Percentiles rank a stretch among this genome's conserved stretches.
Evolutionary conservation across 2,113 vertebrate species (phyloP).

Genomic region (Cynoglossus semilaevis): DNA sequence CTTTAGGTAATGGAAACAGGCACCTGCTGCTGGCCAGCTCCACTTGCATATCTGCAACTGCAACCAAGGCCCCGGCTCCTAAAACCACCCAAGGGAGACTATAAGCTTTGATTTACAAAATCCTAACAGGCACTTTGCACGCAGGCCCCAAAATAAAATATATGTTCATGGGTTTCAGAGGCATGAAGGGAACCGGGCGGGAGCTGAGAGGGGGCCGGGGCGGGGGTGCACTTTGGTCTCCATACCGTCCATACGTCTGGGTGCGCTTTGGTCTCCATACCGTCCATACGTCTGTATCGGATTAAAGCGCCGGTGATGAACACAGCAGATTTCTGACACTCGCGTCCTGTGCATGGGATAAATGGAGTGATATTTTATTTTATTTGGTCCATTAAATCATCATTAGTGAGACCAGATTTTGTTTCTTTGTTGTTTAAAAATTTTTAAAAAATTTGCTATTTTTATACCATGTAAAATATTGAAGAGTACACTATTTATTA

Average conservation of each 20-base stretch:
- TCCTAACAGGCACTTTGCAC: constrained; percentile 74
- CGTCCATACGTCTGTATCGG: constrained; percentile 66
- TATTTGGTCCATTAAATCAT: not conserved
- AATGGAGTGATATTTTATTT: not conserved
- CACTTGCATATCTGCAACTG: constrained; percentile 67
- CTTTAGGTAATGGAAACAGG: constrained; percentile 74
- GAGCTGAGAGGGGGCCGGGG: constrained; percentile 43
- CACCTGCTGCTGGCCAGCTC: constrained; percentile 77
- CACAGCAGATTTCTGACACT: constrained; percentile 21
- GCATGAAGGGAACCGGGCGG: constrained; percentile 6
- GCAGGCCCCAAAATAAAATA: constrained; percentile 68
- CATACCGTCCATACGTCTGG: constrained; percentile 28
- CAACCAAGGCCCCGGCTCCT: constrained; percentile 47
- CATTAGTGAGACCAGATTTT: no score
- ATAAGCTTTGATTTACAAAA: constrained; percentile 65
- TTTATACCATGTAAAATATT: no score
- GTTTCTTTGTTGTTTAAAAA: no score
- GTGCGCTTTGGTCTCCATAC: constrained; percentile 51
- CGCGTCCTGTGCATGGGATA: no score
- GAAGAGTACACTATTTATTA: no score
- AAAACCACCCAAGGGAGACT: constrained; percentile 70
- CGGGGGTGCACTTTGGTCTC: constrained; percentile 67
- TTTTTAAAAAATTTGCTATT: no score
- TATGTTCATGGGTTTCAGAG: constrained; percentile 48
- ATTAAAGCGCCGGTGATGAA: constrained; percentile 78